Conservation (phyloP, 1,140 invertebrate species). For the Zaprionus inermis region DNA sequence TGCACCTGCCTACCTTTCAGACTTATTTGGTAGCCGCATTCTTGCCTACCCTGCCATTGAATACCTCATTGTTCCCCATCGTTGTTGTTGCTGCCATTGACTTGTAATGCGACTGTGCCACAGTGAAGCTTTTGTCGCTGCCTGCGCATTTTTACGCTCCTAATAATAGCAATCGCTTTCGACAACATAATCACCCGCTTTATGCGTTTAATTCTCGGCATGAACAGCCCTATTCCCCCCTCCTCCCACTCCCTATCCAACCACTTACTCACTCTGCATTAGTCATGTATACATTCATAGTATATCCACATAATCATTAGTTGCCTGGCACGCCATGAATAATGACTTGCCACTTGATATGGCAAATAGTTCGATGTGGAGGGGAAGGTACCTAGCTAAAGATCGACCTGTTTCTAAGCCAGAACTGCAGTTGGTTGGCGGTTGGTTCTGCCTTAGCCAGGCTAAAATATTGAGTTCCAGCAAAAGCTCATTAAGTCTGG, state of each 20-base stretch:
- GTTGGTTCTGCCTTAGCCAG: background rate
- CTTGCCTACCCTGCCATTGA: no score
- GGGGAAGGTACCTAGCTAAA: slow-evolving; percentile 27
- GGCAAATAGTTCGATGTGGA: slow-evolving; percentile 60
- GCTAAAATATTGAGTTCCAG: background rate
- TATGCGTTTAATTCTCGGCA: slow-evolving; percentile 83
- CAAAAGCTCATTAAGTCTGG: background rate
- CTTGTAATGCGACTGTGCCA: slow-evolving; percentile 56
- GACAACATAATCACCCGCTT: slow-evolving; percentile 80
- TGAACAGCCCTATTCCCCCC: slow-evolving; percentile 52
- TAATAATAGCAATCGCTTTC: slow-evolving; percentile 66
- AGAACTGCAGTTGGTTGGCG: background rate
- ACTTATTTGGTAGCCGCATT: background rate
- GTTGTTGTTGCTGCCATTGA: slow-evolving; percentile 25
- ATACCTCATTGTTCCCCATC: background rate
- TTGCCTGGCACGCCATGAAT: slow-evolving; percentile 70
- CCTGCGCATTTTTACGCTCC: slow-evolving; percentile 48
- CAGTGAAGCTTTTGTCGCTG: slow-evolving; percentile 49
- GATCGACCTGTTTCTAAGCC: slow-evolving; percentile 21
- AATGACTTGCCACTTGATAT: slow-evolving; percentile 79
- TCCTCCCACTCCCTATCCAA: background rate
- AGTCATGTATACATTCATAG: slow-evolving; percentile 16
- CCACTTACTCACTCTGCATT: background rate
- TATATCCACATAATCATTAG: slow-evolving; percentile 72
- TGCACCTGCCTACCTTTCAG: slow-evolving; percentile 35